Conservation (phyloP, 2,797 vertebrate species). For the Siniperca obscura region DNA sequence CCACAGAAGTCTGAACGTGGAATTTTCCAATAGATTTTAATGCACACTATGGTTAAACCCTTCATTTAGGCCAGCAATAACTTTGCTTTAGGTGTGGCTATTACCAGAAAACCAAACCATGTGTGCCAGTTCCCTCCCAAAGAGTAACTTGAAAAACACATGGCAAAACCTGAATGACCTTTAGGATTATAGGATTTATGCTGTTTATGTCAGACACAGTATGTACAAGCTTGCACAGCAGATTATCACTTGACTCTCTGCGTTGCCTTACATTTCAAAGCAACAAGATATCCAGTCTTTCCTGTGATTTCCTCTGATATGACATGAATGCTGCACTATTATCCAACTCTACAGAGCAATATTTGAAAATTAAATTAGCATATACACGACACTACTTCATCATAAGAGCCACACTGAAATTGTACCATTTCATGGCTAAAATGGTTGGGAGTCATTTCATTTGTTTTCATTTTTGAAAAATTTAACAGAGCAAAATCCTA, state of each 20-base stretch:
- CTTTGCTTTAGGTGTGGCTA: neutral
- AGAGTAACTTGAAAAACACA: slow-evolving; percentile 24
- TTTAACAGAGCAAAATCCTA: slow-evolving; percentile 9
- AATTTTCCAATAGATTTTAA: neutral
- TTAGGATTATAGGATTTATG: slow-evolving; percentile 22
- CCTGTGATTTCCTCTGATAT: neutral
- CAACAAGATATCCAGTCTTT: neutral
- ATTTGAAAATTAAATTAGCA: neutral
- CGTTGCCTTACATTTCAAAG: neutral
- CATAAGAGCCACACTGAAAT: neutral
- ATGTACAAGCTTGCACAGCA: neutral
- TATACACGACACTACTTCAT: neutral
- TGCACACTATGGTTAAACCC: neutral
- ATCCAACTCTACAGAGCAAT: slow-evolving; percentile 1
- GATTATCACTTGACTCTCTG: neutral
- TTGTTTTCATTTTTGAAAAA: slow-evolving; percentile 15
- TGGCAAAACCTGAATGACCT: slow-evolving; percentile 27
- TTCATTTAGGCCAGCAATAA: neutral
- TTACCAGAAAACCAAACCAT: slow-evolving; percentile 19
- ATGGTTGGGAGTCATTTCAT: neutral
- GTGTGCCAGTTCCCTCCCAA: slow-evolving; percentile 17
- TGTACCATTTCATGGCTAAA: neutral
- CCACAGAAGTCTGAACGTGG: neutral
- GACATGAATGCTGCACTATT: neutral
- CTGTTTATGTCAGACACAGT: neutral